phyloP scores from a whole-genome alignment of 2,113 vertebrate species.

The western clawed frog (Xenopus tropicalis) region UCB_Xtro_10.0 CM004443.2:135190501-135191000 shows the following conservation, averaged over 20 bases:
- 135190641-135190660: slow-evolving; percentile 10
- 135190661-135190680: slow-evolving; percentile 29
- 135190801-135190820: slow-evolving; percentile 29
- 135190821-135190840: slow-evolving; percentile 25
- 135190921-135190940: too few relatives aligned
- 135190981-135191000: too few relatives aligned
- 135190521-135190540: not conserved
- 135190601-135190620: not conserved
- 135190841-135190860: slow-evolving; percentile 38
- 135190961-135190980: too few relatives aligned
- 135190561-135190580: not conserved
- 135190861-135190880: slow-evolving; percentile 25
- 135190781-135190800: slow-evolving; percentile 33
- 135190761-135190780: slow-evolving; percentile 38
- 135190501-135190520: not conserved
- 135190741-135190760: slow-evolving; percentile 32
- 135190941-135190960: too few relatives aligned
- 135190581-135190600: not conserved
- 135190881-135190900: slow-evolving; percentile 15
- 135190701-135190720: slow-evolving; percentile 17
- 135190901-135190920: not conserved
- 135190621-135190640: not conserved
- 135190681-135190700: slow-evolving; percentile 7
- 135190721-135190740: slow-evolving; percentile 9
- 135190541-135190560: not conserved